Conservation (phyloP, 2,797 vertebrate genomes). For the Xenentodon cancila region DNA sequence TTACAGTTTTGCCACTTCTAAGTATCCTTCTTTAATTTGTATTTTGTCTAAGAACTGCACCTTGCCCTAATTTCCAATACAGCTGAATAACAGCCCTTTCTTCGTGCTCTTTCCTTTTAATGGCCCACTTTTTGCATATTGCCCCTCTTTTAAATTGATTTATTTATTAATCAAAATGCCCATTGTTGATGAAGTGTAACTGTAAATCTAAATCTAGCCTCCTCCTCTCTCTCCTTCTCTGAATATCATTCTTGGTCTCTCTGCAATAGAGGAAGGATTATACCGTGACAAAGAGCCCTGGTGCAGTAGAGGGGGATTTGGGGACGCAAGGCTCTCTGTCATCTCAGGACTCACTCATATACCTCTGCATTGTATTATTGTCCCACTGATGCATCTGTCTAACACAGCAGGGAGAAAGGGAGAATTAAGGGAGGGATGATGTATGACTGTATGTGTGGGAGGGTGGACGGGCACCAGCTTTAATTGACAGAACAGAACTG, state of each 20-base stretch:
- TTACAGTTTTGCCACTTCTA: constrained; percentile 27
- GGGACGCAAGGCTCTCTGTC: constrained; percentile 65
- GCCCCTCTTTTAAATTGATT: constrained; percentile 18
- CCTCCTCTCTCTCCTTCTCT: constrained; percentile 17
- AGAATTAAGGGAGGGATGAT: constrained; percentile 51
- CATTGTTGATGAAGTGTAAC: constrained; percentile 36
- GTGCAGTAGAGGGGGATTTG: constrained; percentile 74
- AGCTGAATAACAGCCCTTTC: constrained; percentile 60
- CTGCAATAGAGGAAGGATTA: constrained; percentile 67
- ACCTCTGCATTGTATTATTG: constrained; percentile 69
- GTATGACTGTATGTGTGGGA: constrained; percentile 16
- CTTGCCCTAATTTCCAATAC: constrained; percentile 58
- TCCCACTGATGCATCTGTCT: constrained; percentile 64
- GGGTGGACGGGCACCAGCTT: constrained; percentile 31
- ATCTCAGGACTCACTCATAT: constrained; percentile 74
- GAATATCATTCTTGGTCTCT: constrained; percentile 52
- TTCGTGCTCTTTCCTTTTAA: constrained; percentile 48
- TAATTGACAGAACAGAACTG: constrained; percentile 53
- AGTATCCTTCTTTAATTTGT: constrained; percentile 59
- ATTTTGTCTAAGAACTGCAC: constrained; percentile 62
- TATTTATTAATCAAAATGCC: constrained; percentile 13
- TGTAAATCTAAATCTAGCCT: constrained; percentile 23
- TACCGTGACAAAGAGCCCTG: constrained; percentile 69
- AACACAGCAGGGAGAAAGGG: constrained; percentile 41
- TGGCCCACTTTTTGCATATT: constrained; percentile 21